Evolutionary conservation across 1,140 invertebrate genomes (phyloP).

Genomic region (Pseudoatta argentina): DNA sequence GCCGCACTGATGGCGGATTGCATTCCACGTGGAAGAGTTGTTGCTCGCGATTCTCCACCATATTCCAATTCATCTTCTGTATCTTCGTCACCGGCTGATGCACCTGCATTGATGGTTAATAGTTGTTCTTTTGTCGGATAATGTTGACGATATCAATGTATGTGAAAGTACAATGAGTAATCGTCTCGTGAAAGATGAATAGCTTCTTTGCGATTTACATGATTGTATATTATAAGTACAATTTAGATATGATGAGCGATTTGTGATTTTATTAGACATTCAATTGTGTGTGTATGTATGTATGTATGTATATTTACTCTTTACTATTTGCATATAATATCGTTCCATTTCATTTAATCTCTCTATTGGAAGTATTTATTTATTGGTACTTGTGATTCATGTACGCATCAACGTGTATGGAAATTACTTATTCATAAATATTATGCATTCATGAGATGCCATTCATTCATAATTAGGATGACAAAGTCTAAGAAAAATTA

Average conservation of each 20-base stretch:
- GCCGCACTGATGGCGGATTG: slow-evolving; percentile 87
- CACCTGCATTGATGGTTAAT: slow-evolving; percentile 71
- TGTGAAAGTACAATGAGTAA: not conserved
- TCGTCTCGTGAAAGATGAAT: slow-evolving; percentile 1
- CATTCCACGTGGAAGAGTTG: slow-evolving; percentile 89
- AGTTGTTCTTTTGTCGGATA: not conserved
- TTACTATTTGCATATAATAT: slow-evolving; percentile 7
- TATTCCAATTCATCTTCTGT: slow-evolving; percentile 88
- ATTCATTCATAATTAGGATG: slow-evolving; percentile 13
- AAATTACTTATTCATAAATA: slow-evolving; percentile 24
- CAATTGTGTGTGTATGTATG: not conserved
- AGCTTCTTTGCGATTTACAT: not conserved
- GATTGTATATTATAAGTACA: not conserved
- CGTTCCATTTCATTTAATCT: not conserved
- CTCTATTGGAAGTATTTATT: not conserved
- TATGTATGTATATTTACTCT: not conserved
- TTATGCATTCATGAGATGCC: slow-evolving; percentile 14
- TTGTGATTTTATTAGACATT: not conserved
- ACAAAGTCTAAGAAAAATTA: not conserved
- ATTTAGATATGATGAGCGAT: not conserved
- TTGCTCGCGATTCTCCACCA: slow-evolving; percentile 85
- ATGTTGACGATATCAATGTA: not conserved
- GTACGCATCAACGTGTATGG: not conserved
- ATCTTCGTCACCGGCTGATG: slow-evolving; percentile 89
- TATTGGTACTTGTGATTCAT: not conserved